These are phyloP conservation scores for Stenoptilia bipunctidactyla DNA, from an alignment of 2,888 invertebrate species.

Conservation along the genomic window DNA sequence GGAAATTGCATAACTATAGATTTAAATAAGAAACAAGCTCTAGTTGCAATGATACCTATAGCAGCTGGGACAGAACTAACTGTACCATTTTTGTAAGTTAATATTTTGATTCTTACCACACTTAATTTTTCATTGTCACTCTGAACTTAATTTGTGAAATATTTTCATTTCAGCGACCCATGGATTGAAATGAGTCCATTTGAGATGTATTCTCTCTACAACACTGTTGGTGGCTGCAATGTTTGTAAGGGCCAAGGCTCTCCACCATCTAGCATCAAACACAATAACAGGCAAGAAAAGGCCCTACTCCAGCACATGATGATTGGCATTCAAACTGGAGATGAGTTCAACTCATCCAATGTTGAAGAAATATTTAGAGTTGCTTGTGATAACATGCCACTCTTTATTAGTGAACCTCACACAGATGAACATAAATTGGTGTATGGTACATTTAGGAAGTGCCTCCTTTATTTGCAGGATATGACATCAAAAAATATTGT, in stretches of 20 bases:
- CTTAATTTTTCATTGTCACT: too few species aligned
- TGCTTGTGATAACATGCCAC: neutral
- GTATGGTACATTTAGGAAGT: slow-evolving; percentile 7
- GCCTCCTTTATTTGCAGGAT: slow-evolving; percentile 10
- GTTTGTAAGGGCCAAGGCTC: too few species aligned
- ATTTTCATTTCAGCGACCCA: too few species aligned
- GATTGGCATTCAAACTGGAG: too few species aligned
- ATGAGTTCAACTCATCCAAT: too few species aligned
- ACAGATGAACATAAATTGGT: slow-evolving; percentile 16
- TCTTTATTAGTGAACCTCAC: slow-evolving; percentile 8
- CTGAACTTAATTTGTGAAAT: too few species aligned
- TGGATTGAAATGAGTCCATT: neutral
- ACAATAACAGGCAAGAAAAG: too few species aligned
- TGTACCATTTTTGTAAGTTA: slow-evolving; percentile 8
- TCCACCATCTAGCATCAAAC: too few species aligned
- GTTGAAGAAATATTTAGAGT: too few species aligned
- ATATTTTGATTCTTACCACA: too few species aligned
- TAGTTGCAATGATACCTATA: slow-evolving; percentile 4
- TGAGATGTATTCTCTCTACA: neutral
- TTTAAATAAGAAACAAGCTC: slow-evolving; percentile 2
- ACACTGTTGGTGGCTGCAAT: too few species aligned
- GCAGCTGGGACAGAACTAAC: slow-evolving; percentile 8
- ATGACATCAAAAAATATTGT: slow-evolving; percentile 6
- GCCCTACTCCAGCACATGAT: too few species aligned
- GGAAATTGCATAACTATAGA: slow-evolving; percentile 4